Evolutionary conservation across 2,888 invertebrate species (phyloP), one percentile per base, ranked within the genome.

Genomic region (Galerucella nymphaeae): DNA sequence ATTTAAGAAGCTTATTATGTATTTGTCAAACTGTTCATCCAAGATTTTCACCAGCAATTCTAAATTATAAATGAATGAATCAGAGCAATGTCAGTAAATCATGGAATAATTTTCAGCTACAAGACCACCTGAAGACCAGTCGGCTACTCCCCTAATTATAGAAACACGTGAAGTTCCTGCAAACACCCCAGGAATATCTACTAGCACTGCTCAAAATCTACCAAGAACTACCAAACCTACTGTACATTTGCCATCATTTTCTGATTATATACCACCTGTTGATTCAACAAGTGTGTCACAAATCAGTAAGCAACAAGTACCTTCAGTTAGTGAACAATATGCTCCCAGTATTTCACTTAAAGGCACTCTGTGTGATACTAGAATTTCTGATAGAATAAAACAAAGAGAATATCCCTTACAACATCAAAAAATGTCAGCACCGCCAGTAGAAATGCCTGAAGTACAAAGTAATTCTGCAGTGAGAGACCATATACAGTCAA

Each of bases 331-430:
- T 66, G 38, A 66, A 45, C 57, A 38, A 41, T 20, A 57, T n/a
- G 20, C 55, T 20, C 38, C n/a, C 30, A 20, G 50, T 20, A 13
- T 23, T 45, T 20, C 30, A 48, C 61, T 23, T 9, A 57, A 62
- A 41, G 23, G n/a, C 11, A 73, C 66, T 61, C 77, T 80, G 8
- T 14, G 72, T 16, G 84, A 85, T 74, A 85, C 85, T 1, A 76
- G 84, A 77, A 85, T 85, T 62, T 84, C 85, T 0, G 85, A 86
- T 71, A 77, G 85, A 71, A 86, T 86, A 66, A 82, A 79, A 76
- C 80, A 68, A 48, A 78, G 85, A 66, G 74, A 76, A 38, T 16
- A 77, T 14, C 66, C 76, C 68, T 75, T 76, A 18, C 71, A 79
- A 62, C 66, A 73, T 13, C 80, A 81, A 63, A 80, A 79, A 67